Evolutionary conservation across 2,113 vertebrate genomes (phyloP).

Genomic region (Neolamprologus devosi): DNA sequence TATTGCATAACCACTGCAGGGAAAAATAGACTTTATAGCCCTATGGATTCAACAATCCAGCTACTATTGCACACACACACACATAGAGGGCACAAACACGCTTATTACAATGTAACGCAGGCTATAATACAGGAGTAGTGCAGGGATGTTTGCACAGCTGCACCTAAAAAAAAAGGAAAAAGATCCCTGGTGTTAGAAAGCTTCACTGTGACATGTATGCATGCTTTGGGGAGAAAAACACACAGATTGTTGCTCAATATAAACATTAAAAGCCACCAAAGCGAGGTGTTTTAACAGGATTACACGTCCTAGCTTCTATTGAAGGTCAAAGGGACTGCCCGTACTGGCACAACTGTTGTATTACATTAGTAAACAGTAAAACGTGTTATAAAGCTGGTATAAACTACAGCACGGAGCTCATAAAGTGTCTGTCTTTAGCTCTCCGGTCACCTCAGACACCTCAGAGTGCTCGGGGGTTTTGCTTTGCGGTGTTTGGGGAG

Average conservation of each 20-base stretch:
- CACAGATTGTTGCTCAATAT: not conserved
- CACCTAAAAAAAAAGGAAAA: not conserved
- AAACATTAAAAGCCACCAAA: not conserved
- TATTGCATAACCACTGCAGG: conserved; percentile 8
- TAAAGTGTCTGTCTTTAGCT: not conserved
- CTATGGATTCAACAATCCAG: not conserved
- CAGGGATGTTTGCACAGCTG: conserved; percentile 14
- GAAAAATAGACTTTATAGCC: not conserved
- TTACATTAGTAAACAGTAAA: not conserved
- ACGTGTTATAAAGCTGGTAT: not conserved
- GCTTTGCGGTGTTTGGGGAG: not conserved
- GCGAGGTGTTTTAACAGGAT: not conserved
- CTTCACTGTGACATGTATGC: not conserved
- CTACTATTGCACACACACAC: not conserved
- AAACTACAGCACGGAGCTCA: not conserved
- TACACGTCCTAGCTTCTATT: not conserved
- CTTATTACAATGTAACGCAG: not conserved
- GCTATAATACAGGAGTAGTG: not conserved
- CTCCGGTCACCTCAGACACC: not conserved
- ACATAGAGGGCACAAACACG: not conserved
- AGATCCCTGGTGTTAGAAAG: not conserved
- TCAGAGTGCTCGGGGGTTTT: not conserved
- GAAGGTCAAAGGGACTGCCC: not conserved
- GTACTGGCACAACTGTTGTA: not conserved
- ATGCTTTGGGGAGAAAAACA: not conserved